phyloP scores from a whole-genome alignment of 2,797 vertebrate species.

The Ibycter americanus region DNA sequence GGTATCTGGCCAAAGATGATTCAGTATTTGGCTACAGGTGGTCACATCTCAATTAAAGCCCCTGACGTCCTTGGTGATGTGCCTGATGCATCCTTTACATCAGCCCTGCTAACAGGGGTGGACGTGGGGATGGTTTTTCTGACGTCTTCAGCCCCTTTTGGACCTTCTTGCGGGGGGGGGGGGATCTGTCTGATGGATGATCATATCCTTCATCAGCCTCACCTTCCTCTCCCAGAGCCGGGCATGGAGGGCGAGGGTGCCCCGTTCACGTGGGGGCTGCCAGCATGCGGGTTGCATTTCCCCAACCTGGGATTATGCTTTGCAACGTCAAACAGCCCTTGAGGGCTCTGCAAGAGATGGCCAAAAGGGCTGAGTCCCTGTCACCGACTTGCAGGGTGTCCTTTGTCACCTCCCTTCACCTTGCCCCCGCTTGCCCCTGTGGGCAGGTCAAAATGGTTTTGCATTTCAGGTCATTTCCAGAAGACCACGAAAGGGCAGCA shows the following conservation, averaged over 20 bases:
- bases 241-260: accelerated
- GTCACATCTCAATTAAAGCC: neutral
- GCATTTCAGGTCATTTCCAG: neutral
- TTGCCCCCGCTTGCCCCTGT: neutral
- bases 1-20: neutral
- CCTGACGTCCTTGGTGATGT: accelerated
- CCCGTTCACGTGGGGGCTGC: accelerated
- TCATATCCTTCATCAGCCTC: neutral
- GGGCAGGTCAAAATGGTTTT: neutral
- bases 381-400: accelerated
- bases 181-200: neutral
- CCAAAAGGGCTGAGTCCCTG: neutral
- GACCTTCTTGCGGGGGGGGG: neutral
- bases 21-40: conserved; percentile 20
- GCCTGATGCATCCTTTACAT: neutral
- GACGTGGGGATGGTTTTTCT: neutral
- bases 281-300: neutral
- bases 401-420: neutral
- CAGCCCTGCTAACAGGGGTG: neutral
- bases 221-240: neutral
- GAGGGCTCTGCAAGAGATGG: neutral
- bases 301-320: neutral
- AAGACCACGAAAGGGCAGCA: neutral
- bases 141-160: neutral
- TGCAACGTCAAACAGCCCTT: neutral